These are phyloP conservation scores for Sepiola atlantica DNA, from an alignment of 2,888 invertebrate genomes.

Conservation along the genomic window DNA sequence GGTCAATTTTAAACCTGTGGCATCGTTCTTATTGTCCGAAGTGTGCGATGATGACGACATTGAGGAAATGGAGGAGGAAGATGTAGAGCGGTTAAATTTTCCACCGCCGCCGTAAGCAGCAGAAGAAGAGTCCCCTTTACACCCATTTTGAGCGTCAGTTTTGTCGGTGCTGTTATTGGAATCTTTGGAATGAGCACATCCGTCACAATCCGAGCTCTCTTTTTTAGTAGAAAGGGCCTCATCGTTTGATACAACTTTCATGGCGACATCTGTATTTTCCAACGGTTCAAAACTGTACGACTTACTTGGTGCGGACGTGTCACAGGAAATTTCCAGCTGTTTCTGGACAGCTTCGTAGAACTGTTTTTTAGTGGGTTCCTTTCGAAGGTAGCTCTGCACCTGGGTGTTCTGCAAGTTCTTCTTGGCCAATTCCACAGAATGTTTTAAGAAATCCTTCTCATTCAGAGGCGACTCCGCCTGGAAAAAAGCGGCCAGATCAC, in stretches of 20 bases:
- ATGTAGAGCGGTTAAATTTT: not conserved
- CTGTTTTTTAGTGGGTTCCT: constrained; percentile 34
- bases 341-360: constrained; percentile 36
- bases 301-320: not conserved
- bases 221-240: not conserved
- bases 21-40: not conserved
- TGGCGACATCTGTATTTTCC: constrained; percentile 36
- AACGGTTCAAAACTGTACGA: constrained; percentile 38
- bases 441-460: not conserved
- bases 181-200: not conserved
- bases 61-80: not conserved
- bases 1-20: not conserved
- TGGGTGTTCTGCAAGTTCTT: constrained; percentile 33
- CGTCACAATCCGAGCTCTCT: not conserved
- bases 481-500: not conserved
- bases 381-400: not conserved
- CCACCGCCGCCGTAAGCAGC: too few relatives aligned
- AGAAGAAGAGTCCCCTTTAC: not conserved
- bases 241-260: constrained; percentile 35
- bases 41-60: not conserved
- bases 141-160: not conserved
- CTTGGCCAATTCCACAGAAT: constrained; percentile 41
- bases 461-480: not conserved
- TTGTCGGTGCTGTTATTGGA: not conserved
- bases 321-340: not conserved